Evolutionary conservation across 2,888 invertebrate genomes (phyloP), one percentile per base, ranked within the genome.

Genomic region (Lasiommata megera): DNA sequence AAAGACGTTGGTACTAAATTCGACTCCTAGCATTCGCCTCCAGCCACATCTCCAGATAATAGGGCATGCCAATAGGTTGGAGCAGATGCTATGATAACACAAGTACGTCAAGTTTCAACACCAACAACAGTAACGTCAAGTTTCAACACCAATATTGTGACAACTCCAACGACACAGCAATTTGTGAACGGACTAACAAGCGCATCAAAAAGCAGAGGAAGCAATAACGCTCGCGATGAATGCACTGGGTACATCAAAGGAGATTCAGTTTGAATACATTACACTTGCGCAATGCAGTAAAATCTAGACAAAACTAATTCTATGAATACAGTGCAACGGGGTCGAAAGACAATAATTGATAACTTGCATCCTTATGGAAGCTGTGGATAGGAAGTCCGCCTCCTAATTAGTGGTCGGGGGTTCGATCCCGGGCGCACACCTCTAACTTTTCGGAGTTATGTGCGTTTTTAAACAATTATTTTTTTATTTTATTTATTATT

Each of bases 231-330:
- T 58, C 54, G 61, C 62, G 61, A 66, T 71, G 71, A 67, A 65
- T 67, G 64, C 60, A 55, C 58, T 61, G n/a, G n/a, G n/a, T n/a
- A 58, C 65, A 66, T 69, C 65, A 70, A 71, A 70, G 64, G 65
- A 68, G 63, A 68, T 72, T 63, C 64, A 59, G 55, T 61, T 68
- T 67, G 62, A 72, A 72, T 70, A 63, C 56, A 70, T 68, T 65
- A 66, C 64, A 67, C 65, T 63, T 61, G 66, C 63, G 67, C 69
- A 66, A 64, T 70, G 77, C 74, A 72, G 73, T 68, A 62, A 55
- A 68, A 75, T 75, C 74, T 72, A 73, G 76, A 73, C 67, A 58
- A 66, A 75, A 74, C 73, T 71, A 72, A 73, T 69, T 70, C 67
- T 60, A 69, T 62, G 55, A 67, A 68, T 46, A 46, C 29, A 31